A percentile compares a stretch with the other conserved stretches of the same genome.
Evolutionary conservation across 2,113 vertebrate genomes (phyloP).

Genomic region (Myxocyprinus asiaticus): DNA sequence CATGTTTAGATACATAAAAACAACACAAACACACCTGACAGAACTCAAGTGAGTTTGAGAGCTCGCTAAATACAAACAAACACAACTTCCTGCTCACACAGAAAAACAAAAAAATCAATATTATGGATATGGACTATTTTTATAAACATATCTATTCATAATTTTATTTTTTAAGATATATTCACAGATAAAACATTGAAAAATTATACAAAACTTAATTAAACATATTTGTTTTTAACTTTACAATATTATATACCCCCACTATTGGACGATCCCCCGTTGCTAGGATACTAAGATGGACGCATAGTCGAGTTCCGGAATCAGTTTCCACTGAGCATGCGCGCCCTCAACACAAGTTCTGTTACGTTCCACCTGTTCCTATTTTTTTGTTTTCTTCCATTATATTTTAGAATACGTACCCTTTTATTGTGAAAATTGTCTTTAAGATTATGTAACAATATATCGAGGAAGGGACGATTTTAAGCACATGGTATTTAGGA

Average conservation of each 20-base stretch:
- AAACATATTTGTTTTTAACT: neutral
- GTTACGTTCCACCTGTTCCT: neutral
- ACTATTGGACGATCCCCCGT: constrained; percentile 37
- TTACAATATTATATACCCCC: neutral
- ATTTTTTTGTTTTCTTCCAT: neutral
- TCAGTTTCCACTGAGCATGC: neutral
- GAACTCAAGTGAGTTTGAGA: neutral
- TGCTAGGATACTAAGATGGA: constrained; percentile 53
- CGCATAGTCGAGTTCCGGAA: constrained; percentile 13
- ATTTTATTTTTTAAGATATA: no score
- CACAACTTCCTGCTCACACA: neutral
- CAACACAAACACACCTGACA: neutral
- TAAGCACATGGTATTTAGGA: no score
- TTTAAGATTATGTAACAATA: no score
- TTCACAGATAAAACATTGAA: no score
- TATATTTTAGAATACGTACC: no score
- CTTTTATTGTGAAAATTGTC: no score
- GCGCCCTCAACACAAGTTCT: neutral
- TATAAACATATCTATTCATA: no score
- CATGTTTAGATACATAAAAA: neutral
- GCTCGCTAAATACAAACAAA: neutral
- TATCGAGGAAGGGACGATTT: no score
- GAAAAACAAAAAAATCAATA: neutral
- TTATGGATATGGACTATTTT: no score
- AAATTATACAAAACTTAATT: no score